Evolutionary conservation across 2,797 vertebrate genomes (phyloP), one percentile per base, ranked within the genome.

Genomic region (Neoniphon sammara): DNA sequence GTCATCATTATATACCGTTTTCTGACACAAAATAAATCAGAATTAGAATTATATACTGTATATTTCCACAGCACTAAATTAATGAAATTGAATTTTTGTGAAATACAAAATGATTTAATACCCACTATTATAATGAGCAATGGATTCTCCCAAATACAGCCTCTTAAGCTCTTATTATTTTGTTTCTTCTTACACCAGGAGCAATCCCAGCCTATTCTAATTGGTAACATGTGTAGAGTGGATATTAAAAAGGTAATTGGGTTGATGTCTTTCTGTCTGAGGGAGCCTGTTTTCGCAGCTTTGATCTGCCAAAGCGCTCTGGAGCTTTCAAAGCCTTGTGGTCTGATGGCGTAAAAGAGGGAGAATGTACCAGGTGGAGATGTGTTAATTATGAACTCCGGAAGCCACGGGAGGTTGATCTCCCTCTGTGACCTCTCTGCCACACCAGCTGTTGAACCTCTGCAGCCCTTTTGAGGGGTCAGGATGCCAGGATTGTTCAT

Each of bases 231-330:
- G 81, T 90, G 84, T 84, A 47, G 60, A 76, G 66, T 70, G 59
- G 85, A 76, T 89, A 85, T 90, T 85, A 78, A 65, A 88, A 87
- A 89, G 71, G 69, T 87, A 91, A 90, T 85, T 85, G 85, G 84
- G 61, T 87, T 80, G 75, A 84, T 87, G 81, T 85, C 58, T 87
- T 80, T 86, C 70, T 66, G 65, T 84, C 60, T 73, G 58, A 80
- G 44, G 54, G 65, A 77, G 77, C 36, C 69, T 34, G 53, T 83
- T 70, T 80, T 71, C 39, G 60, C 49, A 50, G 79, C 85, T 93
- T 90, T 92, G 88, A 92, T 91, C 85, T 83, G 75, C 74, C 77
- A 61, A 73, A 72, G 75, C 85, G 78, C 70, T 63, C 74, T 27
- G 50, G 46, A 80, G 78, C 69, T 75, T 80, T 85, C 76, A 86